phyloP scores from a whole-genome alignment of 2,888 invertebrate genomes.

The Prenolepis imparis region DNA sequence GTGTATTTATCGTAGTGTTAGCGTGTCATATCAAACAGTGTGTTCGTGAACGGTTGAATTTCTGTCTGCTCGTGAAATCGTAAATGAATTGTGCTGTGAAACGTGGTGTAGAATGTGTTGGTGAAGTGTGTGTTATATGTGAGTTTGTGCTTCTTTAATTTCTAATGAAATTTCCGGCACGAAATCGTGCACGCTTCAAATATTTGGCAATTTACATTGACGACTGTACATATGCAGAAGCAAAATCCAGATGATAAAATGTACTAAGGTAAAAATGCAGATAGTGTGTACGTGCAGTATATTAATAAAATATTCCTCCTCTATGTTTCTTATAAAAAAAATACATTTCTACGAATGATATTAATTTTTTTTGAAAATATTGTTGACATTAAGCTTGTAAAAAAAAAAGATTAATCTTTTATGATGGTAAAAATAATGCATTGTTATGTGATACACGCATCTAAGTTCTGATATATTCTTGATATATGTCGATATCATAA shows the following conservation, averaged over 20 bases:
- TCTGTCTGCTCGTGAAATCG: background rate
- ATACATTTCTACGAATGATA: background rate
- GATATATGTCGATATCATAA: too few species aligned
- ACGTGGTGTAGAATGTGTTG: background rate
- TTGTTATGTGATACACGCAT: too few species aligned
- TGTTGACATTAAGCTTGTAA: background rate
- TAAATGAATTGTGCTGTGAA: background rate
- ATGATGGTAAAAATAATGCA: background rate
- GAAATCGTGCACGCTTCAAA: background rate
- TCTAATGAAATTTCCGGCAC: background rate
- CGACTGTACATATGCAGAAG: background rate
- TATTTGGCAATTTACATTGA: background rate
- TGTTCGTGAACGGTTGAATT: background rate
- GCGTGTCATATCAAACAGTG: background rate
- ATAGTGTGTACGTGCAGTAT: background rate
- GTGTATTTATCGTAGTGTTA: background rate
- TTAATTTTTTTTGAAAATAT: background rate
- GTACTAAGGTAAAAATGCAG: constrained; percentile 18
- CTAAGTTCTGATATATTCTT: too few species aligned
- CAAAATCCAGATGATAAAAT: background rate
- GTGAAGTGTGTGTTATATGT: background rate
- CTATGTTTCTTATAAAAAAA: background rate
- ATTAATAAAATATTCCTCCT: constrained; percentile 9
- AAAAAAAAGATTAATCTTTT: background rate
- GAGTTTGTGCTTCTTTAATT: constrained; percentile 7